Base-by-base conservation (phyloP, 1,140 invertebrate genomes). In the Hyposmocoma kahamanoa region DNA sequence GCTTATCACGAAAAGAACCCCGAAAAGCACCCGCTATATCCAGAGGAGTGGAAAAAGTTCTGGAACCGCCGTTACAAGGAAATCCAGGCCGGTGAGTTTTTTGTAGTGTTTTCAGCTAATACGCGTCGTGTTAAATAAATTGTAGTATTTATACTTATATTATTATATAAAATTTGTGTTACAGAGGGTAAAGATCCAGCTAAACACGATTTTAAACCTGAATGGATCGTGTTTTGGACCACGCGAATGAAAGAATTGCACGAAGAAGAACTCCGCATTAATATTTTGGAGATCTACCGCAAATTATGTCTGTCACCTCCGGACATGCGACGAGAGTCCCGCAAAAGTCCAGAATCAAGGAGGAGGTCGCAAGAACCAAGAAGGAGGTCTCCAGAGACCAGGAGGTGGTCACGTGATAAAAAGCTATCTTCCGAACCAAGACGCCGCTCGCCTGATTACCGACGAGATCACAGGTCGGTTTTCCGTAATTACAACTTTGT, bases 221-320 rank as follows among this genome's bases (percentile, higher is more conserved):
- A 96, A 60, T 96, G 94, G 94, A 95, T 95, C 32, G 81, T 89
- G 24, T 95, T 90, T 64, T 96, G 94, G 94, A 94, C 92, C 63
- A 89, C 90, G 47, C 87, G 92, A 11, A 93, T 95, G 90, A 89
- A 91, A 18, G 92, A 95, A 50, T 74, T 96, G 2, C 92, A 94
- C 62, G 88, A 90, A 10, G 89, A 90, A 17, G 91, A 93, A 51
- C 42, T 94, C 4, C 84, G 89, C 26, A 67, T 82, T 6, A 83
- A 89, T 18, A 59, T 82, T 18, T 88, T 89, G 53, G 90, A 89
- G 47, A 80, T 88, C 8, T 83, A 89, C 38, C 72, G 87, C 15
- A 83, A 71, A 26, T 22, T 81, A 53, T 55, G 72, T 21, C 55
- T 86, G 22, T 57, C 78, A 39, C 69, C 67, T 41, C 67, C 74